A percentile compares a stretch with the other conserved stretches of the same genome.
Evolutionary conservation across 2,797 vertebrate species (phyloP).

Genomic region (Ceyx erithaca): DNA sequence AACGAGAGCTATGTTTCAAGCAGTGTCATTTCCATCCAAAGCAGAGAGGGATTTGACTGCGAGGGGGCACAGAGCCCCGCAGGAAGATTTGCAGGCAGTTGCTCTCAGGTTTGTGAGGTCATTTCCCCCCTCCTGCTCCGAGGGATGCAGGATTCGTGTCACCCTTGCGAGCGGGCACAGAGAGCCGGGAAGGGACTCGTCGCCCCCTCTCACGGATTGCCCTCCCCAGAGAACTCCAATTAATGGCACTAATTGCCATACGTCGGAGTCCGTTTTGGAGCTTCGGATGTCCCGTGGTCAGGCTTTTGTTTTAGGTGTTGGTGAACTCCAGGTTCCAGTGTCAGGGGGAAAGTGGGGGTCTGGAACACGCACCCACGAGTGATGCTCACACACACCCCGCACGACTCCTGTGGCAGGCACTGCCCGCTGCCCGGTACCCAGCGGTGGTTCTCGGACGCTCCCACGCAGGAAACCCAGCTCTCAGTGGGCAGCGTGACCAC

Average conservation of each 20-base stretch:
- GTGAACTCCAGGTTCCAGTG: not conserved
- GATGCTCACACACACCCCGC: too few relatives aligned
- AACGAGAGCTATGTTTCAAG: conserved; percentile 28
- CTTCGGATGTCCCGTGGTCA: conserved; percentile 53
- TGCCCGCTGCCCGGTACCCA: not conserved
- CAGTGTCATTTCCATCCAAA: not conserved
- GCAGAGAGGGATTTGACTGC: not conserved
- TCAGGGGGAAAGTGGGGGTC: not conserved
- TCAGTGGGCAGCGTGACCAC: not conserved
- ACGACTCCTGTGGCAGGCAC: not conserved
- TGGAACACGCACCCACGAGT: not conserved
- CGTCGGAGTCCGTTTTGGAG: conserved; percentile 80
- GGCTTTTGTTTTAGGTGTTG: conserved; percentile 77
- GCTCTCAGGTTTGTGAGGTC: not conserved
- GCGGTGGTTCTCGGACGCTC: fast-evolving
- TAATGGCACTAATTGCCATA: conserved; percentile 85
- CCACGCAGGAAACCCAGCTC: not conserved
- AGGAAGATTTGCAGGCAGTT: not conserved
- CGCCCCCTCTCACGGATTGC: conserved; percentile 60
- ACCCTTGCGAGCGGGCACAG: conserved; percentile 30
- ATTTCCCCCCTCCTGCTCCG: not conserved
- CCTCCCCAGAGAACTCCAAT: conserved; percentile 82
- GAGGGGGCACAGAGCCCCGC: not conserved
- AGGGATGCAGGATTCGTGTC: not conserved
- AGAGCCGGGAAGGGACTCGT: conserved; percentile 42